Percentiles rank a stretch among this genome's conserved stretches.
These are phyloP conservation scores for Euzophera pinguis DNA, from an alignment of 2,888 invertebrate species.

Conservation along the genomic window DNA sequence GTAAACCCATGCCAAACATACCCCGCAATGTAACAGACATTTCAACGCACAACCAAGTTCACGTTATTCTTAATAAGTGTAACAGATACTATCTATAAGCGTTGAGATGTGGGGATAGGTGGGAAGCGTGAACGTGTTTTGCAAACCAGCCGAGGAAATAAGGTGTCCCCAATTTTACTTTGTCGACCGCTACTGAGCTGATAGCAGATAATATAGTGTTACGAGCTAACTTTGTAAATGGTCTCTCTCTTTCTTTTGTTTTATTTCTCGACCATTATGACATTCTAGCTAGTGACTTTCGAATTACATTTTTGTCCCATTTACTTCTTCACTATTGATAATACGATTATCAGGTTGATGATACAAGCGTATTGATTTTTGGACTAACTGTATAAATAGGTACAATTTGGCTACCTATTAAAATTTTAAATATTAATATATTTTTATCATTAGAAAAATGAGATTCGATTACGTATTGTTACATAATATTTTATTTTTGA, in stretches of 20 bases:
- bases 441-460: too few species aligned
- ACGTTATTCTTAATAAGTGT: constrained; percentile 53
- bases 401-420: too few species aligned
- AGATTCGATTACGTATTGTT: too few species aligned
- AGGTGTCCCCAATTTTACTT: constrained; percentile 76
- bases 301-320: neutral
- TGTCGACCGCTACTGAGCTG: constrained; percentile 70
- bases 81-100: constrained; percentile 77
- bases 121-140: constrained; percentile 78
- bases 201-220: constrained; percentile 69
- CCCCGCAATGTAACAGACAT: constrained; percentile 39
- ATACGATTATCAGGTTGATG: too few species aligned
- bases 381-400: too few species aligned
- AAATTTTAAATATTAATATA: too few species aligned
- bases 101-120: constrained; percentile 78
- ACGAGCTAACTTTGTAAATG: constrained; percentile 57
- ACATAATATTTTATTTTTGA: too few species aligned
- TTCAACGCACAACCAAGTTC: constrained; percentile 16
- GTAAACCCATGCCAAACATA: constrained; percentile 17
- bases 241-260: constrained; percentile 47
- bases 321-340: neutral
- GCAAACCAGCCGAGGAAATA: constrained; percentile 75
- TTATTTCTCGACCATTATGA: constrained; percentile 33
- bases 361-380: too few species aligned
- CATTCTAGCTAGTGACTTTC: constrained; percentile 20